Conservation (phyloP, 2,888 invertebrate genomes). For the Xestia xanthographa region DNA sequence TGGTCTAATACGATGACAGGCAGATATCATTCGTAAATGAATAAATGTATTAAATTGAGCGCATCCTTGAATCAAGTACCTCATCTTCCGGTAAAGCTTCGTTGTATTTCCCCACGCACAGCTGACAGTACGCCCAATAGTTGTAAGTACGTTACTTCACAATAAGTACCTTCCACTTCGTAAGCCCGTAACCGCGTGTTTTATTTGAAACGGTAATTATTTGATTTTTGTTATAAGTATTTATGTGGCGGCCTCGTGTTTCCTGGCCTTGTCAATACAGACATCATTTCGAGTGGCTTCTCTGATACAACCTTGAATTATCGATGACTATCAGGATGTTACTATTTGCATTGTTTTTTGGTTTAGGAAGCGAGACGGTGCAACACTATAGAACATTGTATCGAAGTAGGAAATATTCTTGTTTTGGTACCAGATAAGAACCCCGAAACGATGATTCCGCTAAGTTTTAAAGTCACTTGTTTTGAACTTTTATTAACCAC, state of each 20-base stretch:
- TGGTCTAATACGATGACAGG: conserved; percentile 27
- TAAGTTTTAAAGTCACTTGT: background rate
- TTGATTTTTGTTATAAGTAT: conserved; percentile 70
- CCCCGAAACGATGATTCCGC: background rate
- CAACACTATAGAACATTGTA: conserved; percentile 17
- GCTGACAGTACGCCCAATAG: background rate
- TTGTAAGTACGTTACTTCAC: conserved; percentile 43
- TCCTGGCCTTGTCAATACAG: conserved; percentile 83
- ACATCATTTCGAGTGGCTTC: conserved; percentile 77
- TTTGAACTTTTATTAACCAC: conserved; percentile 16
- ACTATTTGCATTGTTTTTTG: conserved; percentile 78
- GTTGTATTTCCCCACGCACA: conserved; percentile 25
- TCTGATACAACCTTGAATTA: conserved; percentile 81
- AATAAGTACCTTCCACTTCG: conserved; percentile 62
- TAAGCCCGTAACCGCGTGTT: conserved; percentile 57
- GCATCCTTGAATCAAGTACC: conserved; percentile 56
- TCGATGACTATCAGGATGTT: conserved; percentile 86
- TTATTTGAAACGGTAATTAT: conserved; percentile 68
- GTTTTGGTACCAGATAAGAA: conserved; percentile 17
- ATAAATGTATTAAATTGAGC: conserved; percentile 48
- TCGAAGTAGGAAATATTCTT: conserved; percentile 25
- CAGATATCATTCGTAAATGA: conserved; percentile 23
- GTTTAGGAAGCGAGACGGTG: conserved; percentile 26
- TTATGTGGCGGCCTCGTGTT: conserved; percentile 67
- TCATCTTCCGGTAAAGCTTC: conserved; percentile 46